Evolutionary conservation across 2,888 invertebrate genomes (phyloP), one percentile per base, ranked within the genome.

Genomic region (Margaritifera margaritifera): DNA sequence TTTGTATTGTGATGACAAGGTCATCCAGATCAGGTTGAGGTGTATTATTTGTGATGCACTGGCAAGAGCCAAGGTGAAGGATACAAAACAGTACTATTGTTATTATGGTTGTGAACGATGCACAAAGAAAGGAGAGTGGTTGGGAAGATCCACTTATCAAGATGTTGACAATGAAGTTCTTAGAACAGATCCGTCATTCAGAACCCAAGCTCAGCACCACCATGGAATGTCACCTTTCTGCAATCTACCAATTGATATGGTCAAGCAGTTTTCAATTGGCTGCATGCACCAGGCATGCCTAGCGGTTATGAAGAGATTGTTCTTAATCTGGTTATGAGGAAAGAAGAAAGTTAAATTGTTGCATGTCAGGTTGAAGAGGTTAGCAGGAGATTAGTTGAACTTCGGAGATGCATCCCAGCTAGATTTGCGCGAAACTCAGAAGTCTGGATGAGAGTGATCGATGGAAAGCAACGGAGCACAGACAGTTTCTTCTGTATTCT

Each of bases 251-350:
- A 64, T 88, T 61, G 78, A 69, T 31, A 69, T 83, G 69, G 74
- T 86, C 19, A 72, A 72, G 6, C 60, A 78, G 61, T 78, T 88
- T 68, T 80, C 83, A 19, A 59, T 82, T 20, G 82, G 87, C 19
- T 81, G 82, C 69, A 79, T 86, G 86, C 87, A 88, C 60, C 61
- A 84, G 11, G 67, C 84, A 20, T 85, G 81, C 61, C 74, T 88
- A 25, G 87, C 86, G 18, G 80, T 84, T 27, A 74, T 82, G 51
- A 77, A 76, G 51, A 83, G 83, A 69, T 58, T 86, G 6, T 54
- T 88, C 0, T 51, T 69, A 11, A 64, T 79, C 31, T 83, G 81
- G 82, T 72, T 76, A 24, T 71, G 69, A 62, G 85, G 83, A 18
- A 69, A 69, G 24, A 56, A 65, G 52, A 52, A 65, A 60, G 52